phyloP scores from a whole-genome alignment of 2,113 vertebrate genomes.

The Anarrhichthys ocellatus region DNA sequence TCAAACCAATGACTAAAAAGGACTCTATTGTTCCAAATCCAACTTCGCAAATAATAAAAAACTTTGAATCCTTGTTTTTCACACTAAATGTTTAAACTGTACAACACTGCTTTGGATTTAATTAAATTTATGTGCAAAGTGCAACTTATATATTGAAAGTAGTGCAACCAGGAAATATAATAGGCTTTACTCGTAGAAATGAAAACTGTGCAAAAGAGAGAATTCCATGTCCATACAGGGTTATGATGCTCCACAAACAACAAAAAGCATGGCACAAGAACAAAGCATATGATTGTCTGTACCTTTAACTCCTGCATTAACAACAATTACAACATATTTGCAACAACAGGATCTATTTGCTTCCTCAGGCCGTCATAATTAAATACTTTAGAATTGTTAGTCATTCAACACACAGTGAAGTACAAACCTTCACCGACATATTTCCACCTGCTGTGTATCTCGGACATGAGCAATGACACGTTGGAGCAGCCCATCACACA shows the following conservation, averaged over 20 bases:
- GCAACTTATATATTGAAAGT: background rate
- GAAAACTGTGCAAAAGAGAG: background rate
- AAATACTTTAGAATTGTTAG: constrained; percentile 6
- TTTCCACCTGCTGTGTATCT: constrained; percentile 26
- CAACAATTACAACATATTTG: background rate
- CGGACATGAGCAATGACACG: constrained; percentile 61
- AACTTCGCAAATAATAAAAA: background rate
- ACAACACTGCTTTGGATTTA: background rate
- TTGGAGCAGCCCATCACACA: constrained; percentile 52
- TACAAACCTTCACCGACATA: constrained; percentile 30
- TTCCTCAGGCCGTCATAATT: background rate
- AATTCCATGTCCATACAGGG: background rate
- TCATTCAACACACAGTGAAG: constrained; percentile 29
- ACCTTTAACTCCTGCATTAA: background rate
- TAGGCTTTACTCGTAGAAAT: background rate
- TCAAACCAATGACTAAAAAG: background rate
- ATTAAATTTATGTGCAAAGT: background rate
- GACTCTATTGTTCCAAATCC: background rate
- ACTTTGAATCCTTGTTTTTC: background rate
- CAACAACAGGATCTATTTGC: background rate
- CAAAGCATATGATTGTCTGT: background rate
- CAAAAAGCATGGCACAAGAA: background rate
- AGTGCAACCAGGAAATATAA: background rate
- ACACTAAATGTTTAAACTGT: background rate
- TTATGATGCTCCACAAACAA: background rate